Base-by-base conservation (phyloP, 2,888 invertebrate genomes). In the Metalampra italica region DNA sequence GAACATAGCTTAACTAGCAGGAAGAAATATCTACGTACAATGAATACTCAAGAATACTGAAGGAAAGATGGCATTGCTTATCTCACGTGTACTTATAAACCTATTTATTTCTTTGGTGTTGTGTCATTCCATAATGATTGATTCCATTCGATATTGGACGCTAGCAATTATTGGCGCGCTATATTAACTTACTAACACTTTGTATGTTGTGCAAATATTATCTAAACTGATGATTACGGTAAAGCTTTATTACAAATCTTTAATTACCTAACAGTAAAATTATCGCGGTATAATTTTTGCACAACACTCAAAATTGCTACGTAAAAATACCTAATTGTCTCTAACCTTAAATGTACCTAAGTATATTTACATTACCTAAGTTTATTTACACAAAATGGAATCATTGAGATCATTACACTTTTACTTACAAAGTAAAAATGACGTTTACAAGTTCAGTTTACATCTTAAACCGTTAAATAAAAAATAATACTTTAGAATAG, bases 391-490 rank as follows among this genome's bases (percentile, higher is more conserved):
- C 75, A 83, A 22, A 80, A 87, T 85, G 88, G 88, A 89, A 87
- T 88, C 82, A 81, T 82, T 88, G 88, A 89, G 88, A 89, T 89
- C 88, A 87, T 84, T 82, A 83, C 76, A 82, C 77, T 70, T 36
- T 75, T 77, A 76, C 75, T 75, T 75, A 74, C 66, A 74, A 64
- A 66, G 67, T 71, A 72, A 66, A 71, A 78, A 75, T 78, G 80
- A 82, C 77, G 62, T 68, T 78, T 75, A 78, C 72, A 78, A 78
- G 78, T 77, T 83, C 75, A 70, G 68, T 68, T 75, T 22, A 68
- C 13, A 9, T 43, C 48, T 71, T 69, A 63, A 22, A 22, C 64
- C 65, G 64, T 73, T 74, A 75, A 77, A 74, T 70, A 74, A 80
- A n/a, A 79, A 83, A 82, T 88, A 88, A 89, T 88, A 88, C 88